Conservation (phyloP, 2,797 vertebrate genomes). For the Lindbergichthys nudifrons region DNA sequence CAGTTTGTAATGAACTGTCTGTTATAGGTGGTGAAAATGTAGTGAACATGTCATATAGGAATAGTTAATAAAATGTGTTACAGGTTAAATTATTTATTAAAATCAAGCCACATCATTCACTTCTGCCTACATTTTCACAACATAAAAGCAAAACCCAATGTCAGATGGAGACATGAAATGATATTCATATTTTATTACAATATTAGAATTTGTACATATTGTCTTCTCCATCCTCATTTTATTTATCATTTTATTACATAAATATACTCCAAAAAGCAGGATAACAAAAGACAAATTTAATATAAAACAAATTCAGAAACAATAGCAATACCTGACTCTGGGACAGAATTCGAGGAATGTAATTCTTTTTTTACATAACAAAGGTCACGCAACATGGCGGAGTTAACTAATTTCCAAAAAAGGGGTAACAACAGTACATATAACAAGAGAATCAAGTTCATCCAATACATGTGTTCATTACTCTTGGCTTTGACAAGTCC, state of each 20-base stretch:
- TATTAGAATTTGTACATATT: conserved; percentile 73
- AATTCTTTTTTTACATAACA: conserved; percentile 26
- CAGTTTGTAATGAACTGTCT: not conserved
- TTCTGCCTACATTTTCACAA: not conserved
- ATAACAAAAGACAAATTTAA: conserved; percentile 67
- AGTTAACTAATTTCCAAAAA: conserved; percentile 12
- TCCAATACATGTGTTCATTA: conserved; percentile 17
- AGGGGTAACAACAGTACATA: not conserved
- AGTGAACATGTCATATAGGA: not conserved
- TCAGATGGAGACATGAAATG: conserved; percentile 49
- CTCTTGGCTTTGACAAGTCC: conserved; percentile 19
- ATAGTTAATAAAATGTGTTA: not conserved
- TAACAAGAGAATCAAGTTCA: conserved; percentile 28
- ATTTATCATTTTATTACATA: conserved; percentile 79
- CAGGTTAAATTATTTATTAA: conserved; percentile 7
- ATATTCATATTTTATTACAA: conserved; percentile 75
- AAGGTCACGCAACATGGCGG: conserved; percentile 41
- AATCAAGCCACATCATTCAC: not conserved
- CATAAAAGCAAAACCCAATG: conserved; percentile 26
- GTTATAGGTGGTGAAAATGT: too few species aligned
- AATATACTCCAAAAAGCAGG: conserved; percentile 75
- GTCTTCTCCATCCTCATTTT: conserved; percentile 50
- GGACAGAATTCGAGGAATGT: conserved; percentile 67
- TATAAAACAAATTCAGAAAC: conserved; percentile 58
- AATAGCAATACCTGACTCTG: conserved; percentile 58